These are phyloP conservation scores for Clarias gariepinus DNA, from an alignment of 2,113 vertebrate genomes.

Conservation along the genomic window DNA sequence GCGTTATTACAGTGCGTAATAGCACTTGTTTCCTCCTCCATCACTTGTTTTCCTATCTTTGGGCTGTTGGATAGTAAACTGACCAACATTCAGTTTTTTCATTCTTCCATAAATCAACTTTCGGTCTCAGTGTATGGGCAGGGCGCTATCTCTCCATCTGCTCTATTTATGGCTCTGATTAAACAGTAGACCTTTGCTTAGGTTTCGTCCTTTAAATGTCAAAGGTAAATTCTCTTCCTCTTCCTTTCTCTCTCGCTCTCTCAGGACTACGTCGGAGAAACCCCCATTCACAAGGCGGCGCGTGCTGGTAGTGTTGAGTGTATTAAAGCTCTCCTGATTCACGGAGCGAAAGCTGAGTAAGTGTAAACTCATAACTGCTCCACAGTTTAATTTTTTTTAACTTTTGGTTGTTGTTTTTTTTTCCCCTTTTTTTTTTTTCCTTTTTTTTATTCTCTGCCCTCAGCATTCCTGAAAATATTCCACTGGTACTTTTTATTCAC, in stretches of 20 bases:
- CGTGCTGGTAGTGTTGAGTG: constrained; percentile 96
- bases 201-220: background rate
- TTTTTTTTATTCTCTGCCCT: constrained; percentile 45
- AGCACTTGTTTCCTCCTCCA: background rate
- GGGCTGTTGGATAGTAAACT: background rate
- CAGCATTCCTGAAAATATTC: constrained; percentile 15
- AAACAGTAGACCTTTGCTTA: background rate
- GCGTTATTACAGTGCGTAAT: too few species aligned
- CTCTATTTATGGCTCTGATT: background rate
- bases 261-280: constrained; percentile 99
- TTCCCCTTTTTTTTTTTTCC: background rate
- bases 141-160: background rate
- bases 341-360: constrained; percentile 97
- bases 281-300: constrained; percentile 97
- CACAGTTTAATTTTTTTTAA: background rate
- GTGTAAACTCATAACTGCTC: constrained; percentile 69
- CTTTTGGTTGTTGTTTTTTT: background rate
- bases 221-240: background rate
- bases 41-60: background rate
- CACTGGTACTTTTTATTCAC: constrained; percentile 33
- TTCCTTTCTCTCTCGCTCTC: background rate
- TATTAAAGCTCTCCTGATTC: constrained; percentile 90
- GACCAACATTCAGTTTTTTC: background rate
- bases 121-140: background rate
- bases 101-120: background rate